Percentiles rank a stretch among this genome's conserved stretches.
Evolutionary conservation across 1,140 invertebrate species (phyloP).

Genomic region (Hyphantria cunea): DNA sequence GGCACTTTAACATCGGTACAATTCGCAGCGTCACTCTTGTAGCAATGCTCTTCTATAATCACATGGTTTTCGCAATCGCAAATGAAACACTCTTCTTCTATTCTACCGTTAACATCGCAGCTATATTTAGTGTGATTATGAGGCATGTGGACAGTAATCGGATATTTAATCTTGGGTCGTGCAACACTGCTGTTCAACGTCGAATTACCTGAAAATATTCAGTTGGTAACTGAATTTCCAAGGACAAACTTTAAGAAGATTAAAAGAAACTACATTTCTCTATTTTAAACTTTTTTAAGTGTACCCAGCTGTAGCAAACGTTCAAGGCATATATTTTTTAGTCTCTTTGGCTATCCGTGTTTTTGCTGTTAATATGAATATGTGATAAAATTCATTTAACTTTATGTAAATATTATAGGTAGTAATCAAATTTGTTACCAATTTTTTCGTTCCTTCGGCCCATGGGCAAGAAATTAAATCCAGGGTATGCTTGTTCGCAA

Average conservation of each 20-base stretch:
- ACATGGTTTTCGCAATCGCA: constrained; percentile 52
- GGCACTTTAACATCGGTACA: constrained; percentile 43
- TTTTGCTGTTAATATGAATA: too few relatives aligned
- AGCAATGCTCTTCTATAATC: constrained; percentile 65
- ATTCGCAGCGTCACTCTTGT: constrained; percentile 43
- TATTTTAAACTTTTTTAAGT: too few relatives aligned
- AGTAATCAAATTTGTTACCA: neutral
- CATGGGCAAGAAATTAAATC: constrained; percentile 53
- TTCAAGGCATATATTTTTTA: too few relatives aligned
- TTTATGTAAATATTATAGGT: too few relatives aligned
- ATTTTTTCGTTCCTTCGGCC: constrained; percentile 35
- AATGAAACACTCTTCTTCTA: constrained; percentile 56
- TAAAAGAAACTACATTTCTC: too few relatives aligned
- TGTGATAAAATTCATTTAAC: too few relatives aligned
- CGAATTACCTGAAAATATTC: neutral
- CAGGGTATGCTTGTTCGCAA: constrained; percentile 58
- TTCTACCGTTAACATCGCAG: constrained; percentile 43
- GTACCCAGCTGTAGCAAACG: too few relatives aligned
- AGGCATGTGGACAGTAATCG: neutral
- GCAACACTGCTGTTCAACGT: neutral
- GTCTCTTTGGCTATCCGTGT: too few relatives aligned
- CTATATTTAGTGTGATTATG: constrained; percentile 52
- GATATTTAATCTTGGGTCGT: constrained; percentile 1
- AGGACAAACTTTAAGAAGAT: too few relatives aligned
- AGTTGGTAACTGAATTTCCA: too few relatives aligned